A percentile compares a stretch with the other conserved stretches of the same genome.
Evolutionary conservation across 2,113 vertebrate genomes (phyloP).

Genomic region (Carassius gibelio): DNA sequence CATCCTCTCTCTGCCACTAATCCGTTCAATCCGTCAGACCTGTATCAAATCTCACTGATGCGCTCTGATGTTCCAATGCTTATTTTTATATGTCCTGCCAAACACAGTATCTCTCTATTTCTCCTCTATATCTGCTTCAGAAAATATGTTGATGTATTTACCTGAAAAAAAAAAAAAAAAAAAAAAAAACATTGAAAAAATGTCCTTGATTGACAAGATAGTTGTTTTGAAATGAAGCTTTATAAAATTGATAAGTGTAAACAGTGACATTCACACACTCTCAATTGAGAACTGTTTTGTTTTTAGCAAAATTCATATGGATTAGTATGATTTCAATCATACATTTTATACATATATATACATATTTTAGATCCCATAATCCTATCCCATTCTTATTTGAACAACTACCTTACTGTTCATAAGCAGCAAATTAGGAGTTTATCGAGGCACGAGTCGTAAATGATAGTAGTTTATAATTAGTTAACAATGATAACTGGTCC

Average conservation of each 20-base stretch:
- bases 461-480: not conserved
- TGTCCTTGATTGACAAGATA: not conserved
- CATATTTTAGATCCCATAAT: too few relatives aligned
- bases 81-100: slow-evolving; percentile 50
- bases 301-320: not conserved
- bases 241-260: not conserved
- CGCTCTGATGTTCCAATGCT: slow-evolving; percentile 38
- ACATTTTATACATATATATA: not conserved
- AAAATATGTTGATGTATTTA: slow-evolving; percentile 10
- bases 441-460: not conserved
- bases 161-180: not conserved
- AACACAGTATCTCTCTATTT: slow-evolving; percentile 9
- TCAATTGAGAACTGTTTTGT: not conserved
- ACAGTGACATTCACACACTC: not conserved
- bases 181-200: not conserved
- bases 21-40: slow-evolving; percentile 46
- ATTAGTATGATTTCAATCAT: not conserved
- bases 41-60: slow-evolving; percentile 37
- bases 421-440: not conserved
- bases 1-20: slow-evolving; percentile 49
- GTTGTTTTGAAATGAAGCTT: not conserved
- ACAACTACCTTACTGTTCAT: not conserved
- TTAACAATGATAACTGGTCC: not conserved
- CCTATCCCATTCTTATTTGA: too few relatives aligned
- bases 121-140: not conserved